These are phyloP conservation scores for Nephrotoma flavescens DNA, from an alignment of 2,888 invertebrate species.

Conservation along the genomic window DNA sequence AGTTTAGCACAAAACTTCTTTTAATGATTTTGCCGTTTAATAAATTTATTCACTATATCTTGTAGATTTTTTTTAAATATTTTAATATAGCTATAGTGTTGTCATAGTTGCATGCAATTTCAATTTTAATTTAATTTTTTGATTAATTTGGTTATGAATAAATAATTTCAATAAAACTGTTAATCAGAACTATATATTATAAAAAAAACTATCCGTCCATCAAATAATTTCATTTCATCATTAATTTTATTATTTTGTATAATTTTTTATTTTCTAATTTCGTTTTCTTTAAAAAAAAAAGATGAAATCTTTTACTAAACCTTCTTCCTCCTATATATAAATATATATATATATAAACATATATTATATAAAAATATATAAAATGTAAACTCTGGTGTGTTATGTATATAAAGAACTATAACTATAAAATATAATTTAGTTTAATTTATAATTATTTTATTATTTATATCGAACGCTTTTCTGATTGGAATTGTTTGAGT, in stretches of 20 bases:
- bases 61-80: not conserved
- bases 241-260: not conserved
- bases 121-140: not conserved
- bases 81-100: not conserved
- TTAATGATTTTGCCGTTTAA: not conserved
- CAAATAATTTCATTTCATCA: slow-evolving; percentile 3
- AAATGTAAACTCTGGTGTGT: not conserved
- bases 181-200: not conserved
- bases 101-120: not conserved
- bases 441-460: not conserved
- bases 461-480: not conserved
- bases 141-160: not conserved
- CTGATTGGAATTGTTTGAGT: slow-evolving; percentile 3
- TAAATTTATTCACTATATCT: not conserved
- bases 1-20: not conserved
- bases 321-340: not conserved
- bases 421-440: not conserved
- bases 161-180: not conserved
- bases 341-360: not conserved
- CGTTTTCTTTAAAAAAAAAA: not conserved
- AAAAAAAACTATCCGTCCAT: not conserved
- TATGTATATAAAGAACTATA: not conserved
- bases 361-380: not conserved
- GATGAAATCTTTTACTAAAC: not conserved
- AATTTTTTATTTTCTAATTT: not conserved